A percentile compares a stretch with the other conserved stretches of the same genome.
Evolutionary conservation across 92 coral and sea anemone genomes (phyloP).

Genomic region (Hydrozoanthus gracilis): DNA sequence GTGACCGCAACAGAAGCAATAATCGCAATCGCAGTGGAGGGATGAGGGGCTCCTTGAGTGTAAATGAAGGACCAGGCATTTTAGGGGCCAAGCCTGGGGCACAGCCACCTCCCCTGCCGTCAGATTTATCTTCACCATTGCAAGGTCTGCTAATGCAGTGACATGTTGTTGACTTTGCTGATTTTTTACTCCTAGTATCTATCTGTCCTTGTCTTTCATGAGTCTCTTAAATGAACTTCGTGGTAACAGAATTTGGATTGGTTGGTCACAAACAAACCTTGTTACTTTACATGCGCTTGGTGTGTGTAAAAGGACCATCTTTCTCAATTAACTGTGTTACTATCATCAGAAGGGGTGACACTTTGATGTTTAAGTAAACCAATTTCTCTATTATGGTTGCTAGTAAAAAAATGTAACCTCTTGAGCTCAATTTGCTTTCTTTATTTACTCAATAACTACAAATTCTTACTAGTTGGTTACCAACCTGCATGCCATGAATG

Average conservation of each 20-base stretch:
- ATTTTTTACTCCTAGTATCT: neutral
- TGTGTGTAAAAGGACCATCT: too few species aligned
- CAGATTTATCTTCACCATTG: constrained; percentile 58
- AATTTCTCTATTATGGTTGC: too few species aligned
- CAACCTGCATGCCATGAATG: too few species aligned
- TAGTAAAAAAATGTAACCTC: too few species aligned
- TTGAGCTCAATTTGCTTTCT: too few species aligned
- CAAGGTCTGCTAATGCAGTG: constrained; percentile 66
- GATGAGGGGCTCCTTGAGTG: constrained; percentile 58
- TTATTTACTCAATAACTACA: too few species aligned
- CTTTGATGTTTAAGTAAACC: too few species aligned
- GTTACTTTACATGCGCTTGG: neutral
- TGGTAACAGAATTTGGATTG: neutral
- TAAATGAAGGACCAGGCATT: constrained; percentile 86
- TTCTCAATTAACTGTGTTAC: too few species aligned
- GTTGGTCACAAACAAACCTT: neutral
- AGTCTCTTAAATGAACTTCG: neutral
- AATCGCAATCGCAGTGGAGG: constrained; percentile 55
- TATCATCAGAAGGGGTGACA: too few species aligned
- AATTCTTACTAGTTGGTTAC: too few species aligned
- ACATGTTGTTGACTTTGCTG: constrained; percentile 6
- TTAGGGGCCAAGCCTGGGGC: constrained; percentile 95
- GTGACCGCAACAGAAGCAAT: constrained; percentile 64
- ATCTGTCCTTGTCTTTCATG: constrained; percentile 8
- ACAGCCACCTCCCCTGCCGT: constrained; percentile 54